A percentile compares a stretch with the other conserved stretches of the same genome.
phyloP scores from a whole-genome alignment of 2,113 vertebrate genomes.

The Telmatochromis bifrenatus region DNA sequence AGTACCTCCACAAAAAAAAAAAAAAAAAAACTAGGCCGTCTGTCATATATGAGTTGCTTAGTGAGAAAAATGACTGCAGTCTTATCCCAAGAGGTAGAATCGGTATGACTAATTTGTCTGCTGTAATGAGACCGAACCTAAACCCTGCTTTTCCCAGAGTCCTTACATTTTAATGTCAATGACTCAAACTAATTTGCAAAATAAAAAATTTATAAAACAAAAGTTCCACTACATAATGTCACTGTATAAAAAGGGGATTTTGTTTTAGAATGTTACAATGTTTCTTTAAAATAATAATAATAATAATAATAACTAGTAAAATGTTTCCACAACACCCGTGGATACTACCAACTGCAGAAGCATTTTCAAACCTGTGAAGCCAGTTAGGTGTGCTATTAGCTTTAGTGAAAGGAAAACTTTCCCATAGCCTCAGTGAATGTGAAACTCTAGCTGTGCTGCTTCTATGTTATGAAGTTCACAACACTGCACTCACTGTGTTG shows the following conservation, averaged over 20 bases:
- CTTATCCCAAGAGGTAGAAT: neutral
- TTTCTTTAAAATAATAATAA: neutral
- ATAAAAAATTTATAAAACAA: neutral
- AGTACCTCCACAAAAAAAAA: neutral
- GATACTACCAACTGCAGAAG: neutral
- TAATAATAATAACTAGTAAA: neutral
- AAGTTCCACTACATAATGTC: neutral
- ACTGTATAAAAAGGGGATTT: neutral
- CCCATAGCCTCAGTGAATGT: neutral
- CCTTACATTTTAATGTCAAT: neutral
- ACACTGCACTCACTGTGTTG: constrained; percentile 13
- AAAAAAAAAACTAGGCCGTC: neutral
- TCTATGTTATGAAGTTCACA: constrained; percentile 18
- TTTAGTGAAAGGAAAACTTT: constrained; percentile 6
- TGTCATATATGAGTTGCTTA: neutral
- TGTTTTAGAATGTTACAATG: neutral
- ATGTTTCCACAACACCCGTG: neutral
- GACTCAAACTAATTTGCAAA: neutral
- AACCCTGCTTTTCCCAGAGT: neutral
- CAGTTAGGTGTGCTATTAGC: neutral
- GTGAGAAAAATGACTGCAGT: neutral
- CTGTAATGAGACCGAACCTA: neutral
- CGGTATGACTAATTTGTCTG: neutral
- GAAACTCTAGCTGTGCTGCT: constrained; percentile 46
- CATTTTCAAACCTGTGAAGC: neutral